These are phyloP conservation scores for Pitta sordida DNA, from an alignment of 2,113 vertebrate species.

Conservation along the genomic window DNA sequence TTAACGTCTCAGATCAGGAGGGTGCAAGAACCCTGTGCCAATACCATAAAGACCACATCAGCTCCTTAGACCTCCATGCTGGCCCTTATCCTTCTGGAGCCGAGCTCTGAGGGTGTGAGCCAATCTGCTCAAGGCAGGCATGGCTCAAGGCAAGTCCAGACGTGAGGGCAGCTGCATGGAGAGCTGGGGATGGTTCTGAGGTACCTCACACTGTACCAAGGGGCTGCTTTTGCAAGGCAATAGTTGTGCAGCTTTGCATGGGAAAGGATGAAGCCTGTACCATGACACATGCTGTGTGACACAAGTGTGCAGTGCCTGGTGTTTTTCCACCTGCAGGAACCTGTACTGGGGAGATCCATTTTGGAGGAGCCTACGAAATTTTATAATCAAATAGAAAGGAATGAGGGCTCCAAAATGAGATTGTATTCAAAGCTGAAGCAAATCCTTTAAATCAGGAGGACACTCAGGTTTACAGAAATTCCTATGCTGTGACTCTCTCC, in stretches of 20 bases:
- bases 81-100: neutral
- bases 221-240: neutral
- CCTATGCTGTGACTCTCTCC: neutral
- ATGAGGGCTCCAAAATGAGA: neutral
- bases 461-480: neutral
- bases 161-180: neutral
- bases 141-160: neutral
- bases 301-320: fast-evolving
- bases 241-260: neutral
- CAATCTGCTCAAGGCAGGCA: neutral
- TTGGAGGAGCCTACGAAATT: neutral
- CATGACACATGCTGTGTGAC: neutral
- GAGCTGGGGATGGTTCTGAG: neutral
- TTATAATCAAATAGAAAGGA: neutral
- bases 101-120: neutral
- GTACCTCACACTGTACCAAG: neutral
- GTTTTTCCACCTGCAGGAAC: neutral
- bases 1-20: neutral
- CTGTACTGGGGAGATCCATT: neutral
- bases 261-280: neutral
- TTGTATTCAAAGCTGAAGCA: neutral
- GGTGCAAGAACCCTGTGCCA: neutral
- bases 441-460: neutral
- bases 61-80: fast-evolving
- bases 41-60: neutral